Base-by-base conservation (phyloP, 2,888 invertebrate species). In the Andrena marginata region DNA sequence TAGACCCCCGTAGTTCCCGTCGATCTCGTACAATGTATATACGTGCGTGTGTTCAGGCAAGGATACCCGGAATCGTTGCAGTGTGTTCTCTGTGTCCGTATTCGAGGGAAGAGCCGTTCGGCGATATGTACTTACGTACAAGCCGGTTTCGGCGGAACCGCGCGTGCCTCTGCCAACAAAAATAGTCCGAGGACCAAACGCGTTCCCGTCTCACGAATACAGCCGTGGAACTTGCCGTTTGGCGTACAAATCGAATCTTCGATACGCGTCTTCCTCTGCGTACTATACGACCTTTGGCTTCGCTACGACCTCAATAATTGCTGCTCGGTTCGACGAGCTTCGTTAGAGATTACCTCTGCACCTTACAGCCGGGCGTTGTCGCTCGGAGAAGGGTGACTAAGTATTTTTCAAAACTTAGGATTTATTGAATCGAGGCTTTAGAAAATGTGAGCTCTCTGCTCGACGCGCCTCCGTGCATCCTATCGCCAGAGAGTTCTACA, bases 401-500 rank as follows among this genome's bases (percentile, higher is more conserved):
- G 16, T 16, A 42, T 42, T 42, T 16, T 16, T 4, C 5, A 42
- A 42, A 16, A 13, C 42, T 16, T 16, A 42, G 42, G 42, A 42
- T 42, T 42, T 16, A 42, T 16, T 4, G 5, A 42, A 16, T 42
- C 26, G 29, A 7, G 7, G 20, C 7, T 42, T 23, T 42, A 42
- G 33, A 42, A 62, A 20, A 54, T 51, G 54, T n/a, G n/a, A n/a
- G n/a, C n/a, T n/a, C n/a, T 23, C 31, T 16, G 10, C n/a, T 31
- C 23, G 35, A 29, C 51, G 16, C n/a, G 59, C 51, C 31, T n/a
- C 67, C n/a, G 63, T 35, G 49, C 54, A 54, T 59, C 62, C 64
- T 26, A 65, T 77, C 56, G 33, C 49, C 60, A 51, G 48, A 23
- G 49, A 82, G 74, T 88, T 82, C n/a, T 84, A 78, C 82, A 81